Conservation (phyloP, 2,888 invertebrate species). For the Tetanocera ferruginea region DNA sequence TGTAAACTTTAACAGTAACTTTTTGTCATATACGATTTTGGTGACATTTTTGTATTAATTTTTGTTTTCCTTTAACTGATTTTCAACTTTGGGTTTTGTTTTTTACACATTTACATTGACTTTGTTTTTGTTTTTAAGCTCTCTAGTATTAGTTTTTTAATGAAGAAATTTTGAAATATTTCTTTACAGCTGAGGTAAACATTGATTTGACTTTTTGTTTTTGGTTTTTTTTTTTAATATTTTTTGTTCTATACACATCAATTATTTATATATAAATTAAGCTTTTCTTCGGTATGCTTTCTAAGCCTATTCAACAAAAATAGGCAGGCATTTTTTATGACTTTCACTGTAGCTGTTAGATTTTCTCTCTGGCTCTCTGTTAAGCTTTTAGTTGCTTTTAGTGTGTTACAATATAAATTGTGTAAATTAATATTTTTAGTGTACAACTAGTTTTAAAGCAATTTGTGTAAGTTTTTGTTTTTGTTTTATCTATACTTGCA, state of each 20-base stretch:
- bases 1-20: conserved; percentile 37
- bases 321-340: conserved; percentile 51
- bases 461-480: conserved; percentile 3
- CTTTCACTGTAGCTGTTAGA: conserved; percentile 30
- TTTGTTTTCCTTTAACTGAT: conserved; percentile 48
- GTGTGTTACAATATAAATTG: neutral
- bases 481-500: conserved; percentile 33
- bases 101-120: conserved; percentile 20
- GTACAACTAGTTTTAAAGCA: neutral
- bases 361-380: conserved; percentile 25
- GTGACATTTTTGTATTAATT: conserved; percentile 40
- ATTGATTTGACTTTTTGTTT: conserved; percentile 27
- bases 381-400: conserved; percentile 21
- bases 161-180: neutral
- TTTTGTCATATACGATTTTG: conserved; percentile 2
- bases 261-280: neutral
- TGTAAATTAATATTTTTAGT: neutral
- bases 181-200: conserved; percentile 28
- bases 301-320: conserved; percentile 51
- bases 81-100: conserved; percentile 17
- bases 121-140: conserved; percentile 9
- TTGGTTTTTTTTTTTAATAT: conserved; percentile 7
- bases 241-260: conserved; percentile 2
- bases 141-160: no score
- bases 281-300: conserved; percentile 38